These are phyloP conservation scores for Prosapia bicincta DNA, from an alignment of 2,888 invertebrate genomes.

Conservation along the genomic window DNA sequence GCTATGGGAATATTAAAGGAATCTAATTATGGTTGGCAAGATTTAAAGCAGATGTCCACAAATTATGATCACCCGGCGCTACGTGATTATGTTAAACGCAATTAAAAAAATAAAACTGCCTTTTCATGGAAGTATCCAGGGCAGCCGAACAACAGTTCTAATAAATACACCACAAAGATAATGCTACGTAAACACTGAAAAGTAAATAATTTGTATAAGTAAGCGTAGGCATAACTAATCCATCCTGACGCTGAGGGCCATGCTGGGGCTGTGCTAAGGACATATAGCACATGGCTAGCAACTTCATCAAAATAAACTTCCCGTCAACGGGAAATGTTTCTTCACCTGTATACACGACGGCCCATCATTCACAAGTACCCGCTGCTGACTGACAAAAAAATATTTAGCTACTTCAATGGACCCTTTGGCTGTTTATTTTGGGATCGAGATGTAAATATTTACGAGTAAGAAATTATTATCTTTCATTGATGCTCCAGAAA, in stretches of 20 bases:
- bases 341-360: slow-evolving; percentile 2
- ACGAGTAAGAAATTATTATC: neutral
- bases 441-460: neutral
- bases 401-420: neutral
- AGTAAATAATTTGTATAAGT: neutral
- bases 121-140: no score
- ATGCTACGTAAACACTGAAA: neutral
- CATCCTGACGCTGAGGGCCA: neutral
- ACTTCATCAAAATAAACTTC: neutral
- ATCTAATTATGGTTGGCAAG: no score
- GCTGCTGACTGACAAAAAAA: neutral
- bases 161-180: no score
- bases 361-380: neutral
- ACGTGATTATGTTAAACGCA: no score
- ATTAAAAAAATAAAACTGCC: no score
- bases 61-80: no score
- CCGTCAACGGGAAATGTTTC: neutral
- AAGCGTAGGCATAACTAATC: neutral
- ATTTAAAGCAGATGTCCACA: no score
- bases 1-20: no score
- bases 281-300: neutral
- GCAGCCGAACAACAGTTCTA: no score
- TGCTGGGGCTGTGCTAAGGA: neutral
- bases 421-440: neutral
- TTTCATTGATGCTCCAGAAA: neutral